Evolutionary conservation across 2,888 invertebrate species (phyloP), one percentile per base, ranked within the genome.

Genomic region (Drosophila bunnanda): DNA sequence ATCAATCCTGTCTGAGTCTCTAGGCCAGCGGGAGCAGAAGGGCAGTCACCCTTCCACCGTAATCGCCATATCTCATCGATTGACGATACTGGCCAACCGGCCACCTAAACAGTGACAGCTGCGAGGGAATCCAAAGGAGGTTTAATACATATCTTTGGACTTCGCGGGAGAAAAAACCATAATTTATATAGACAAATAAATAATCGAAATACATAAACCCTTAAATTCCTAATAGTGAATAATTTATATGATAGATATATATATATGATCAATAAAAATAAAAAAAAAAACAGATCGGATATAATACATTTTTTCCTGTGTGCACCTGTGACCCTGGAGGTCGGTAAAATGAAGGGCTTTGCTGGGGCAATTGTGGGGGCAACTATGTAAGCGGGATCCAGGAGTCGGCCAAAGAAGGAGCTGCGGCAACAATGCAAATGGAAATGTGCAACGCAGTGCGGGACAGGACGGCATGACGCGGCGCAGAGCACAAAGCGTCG

Each of bases 391-490:
- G 58, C 54, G 32, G 13, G 36, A 59, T 44, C 34, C 28, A 32
- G 55, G 53, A 50, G 50, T 20, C 50, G 15, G 20, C 20, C 48
- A 4, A 13, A 13, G 32, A 10, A 10, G 53, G 36, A 30, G 61
- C 28, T 13, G 64, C 28, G 32, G 62, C 68, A 73, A 78, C 84
- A 80, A 81, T 81, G 79, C 73, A 74, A 78, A 77, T 75, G 80
- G 60, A 72, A 85, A 79, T 78, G 74, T 76, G 73, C 76, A 70
- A 64, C 48, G 52, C 62, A 65, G 67, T 50, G 65, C 38, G 66
- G 34, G 39, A 17, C 38, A 64, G 34, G 39, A 17, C 30, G 66
- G 34, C 30, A 7, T 8, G 17, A 61, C 34, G 56, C 32, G 62
- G 15, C 36, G 43, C 25, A 12, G 22, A 6, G 36, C 69, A 65